Conservation (phyloP, 2,113 vertebrate species). For the Oncorhynchus gorbuscha region DNA sequence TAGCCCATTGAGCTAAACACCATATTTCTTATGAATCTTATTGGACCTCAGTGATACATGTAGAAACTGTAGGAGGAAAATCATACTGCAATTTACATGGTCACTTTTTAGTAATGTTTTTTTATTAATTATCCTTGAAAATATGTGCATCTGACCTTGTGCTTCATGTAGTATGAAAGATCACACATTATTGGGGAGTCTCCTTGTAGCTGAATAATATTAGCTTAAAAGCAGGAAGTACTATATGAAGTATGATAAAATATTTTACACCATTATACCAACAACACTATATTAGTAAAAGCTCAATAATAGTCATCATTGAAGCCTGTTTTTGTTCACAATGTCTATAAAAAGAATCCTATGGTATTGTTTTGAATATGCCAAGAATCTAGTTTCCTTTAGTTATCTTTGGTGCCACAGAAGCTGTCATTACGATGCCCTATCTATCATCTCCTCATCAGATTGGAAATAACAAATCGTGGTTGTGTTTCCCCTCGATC, state of each 20-base stretch:
- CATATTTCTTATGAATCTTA: too few relatives aligned
- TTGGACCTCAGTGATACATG: too few relatives aligned
- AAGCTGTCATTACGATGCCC: not conserved
- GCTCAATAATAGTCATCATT: not conserved
- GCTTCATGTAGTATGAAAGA: too few relatives aligned
- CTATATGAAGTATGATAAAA: too few relatives aligned
- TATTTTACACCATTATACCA: not conserved
- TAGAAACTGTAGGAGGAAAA: too few relatives aligned
- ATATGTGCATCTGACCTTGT: too few relatives aligned
- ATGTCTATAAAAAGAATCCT: too few relatives aligned
- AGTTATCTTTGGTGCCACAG: not conserved
- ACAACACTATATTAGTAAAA: not conserved
- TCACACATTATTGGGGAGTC: too few relatives aligned
- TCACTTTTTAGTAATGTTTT: not conserved
- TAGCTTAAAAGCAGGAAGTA: too few relatives aligned
- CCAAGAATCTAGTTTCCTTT: not conserved
- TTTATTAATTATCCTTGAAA: not conserved
- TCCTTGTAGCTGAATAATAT: too few relatives aligned
- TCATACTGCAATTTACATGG: not conserved
- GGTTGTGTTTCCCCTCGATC: not conserved
- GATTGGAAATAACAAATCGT: not conserved
- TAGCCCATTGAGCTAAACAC: too few relatives aligned
- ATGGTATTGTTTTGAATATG: not conserved
- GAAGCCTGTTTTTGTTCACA: not conserved
- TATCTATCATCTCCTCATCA: not conserved